Base-by-base conservation (phyloP, 1,140 invertebrate genomes). In the Parapsyche elsis region DNA sequence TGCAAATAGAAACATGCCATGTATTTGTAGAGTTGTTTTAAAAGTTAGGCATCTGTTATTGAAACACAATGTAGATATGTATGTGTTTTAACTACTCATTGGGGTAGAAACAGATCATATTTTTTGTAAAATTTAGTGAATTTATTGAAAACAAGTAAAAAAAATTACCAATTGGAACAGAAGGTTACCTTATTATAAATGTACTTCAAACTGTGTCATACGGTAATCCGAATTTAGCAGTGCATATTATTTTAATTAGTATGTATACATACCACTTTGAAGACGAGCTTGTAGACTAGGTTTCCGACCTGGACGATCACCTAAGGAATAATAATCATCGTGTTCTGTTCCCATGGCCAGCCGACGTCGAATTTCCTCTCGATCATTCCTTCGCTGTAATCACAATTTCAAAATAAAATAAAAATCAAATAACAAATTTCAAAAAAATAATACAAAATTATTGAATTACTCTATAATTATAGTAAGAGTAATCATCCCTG, bases 361-460 rank as follows among this genome's bases (percentile, higher is more conserved):
- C 80, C 95, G 91, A 84, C 94, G 92, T 77, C 96, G 92, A 83
- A 98, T 98, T 89, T 97, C 96, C 87, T 98, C 96, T 80, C 96
- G 90, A 86, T 98, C 96, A 92, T 95, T 97, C 84, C 94, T 91
- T 86, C 94, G 92, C 94, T 96, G 89, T 70, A 92, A 91, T 85
- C n/a, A 53, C 57, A 77, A 77, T 45, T 12, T 77, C 9, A 26
- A 44, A 79, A 67, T 75, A 80, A 71, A 76, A 81, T 79, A 74
- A 67, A 21, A 67, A 26, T 16, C 49, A 2, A 53, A 53, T 5
- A 53, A 53, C 49, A 53, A 53, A 53, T 53, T 53, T 12, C 10
- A 53, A 53, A 5, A 14, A 53, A 5, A 53, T 53, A 14, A 14
- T 53, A 4, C 16, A 12, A 53, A 4, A 53, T 5, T 53, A 53